Percentiles rank a stretch among this genome's conserved stretches.
These are phyloP conservation scores for Luidia sarsii DNA, from an alignment of 53 echinoderm and acorn worm species.

Conservation along the genomic window DNA sequence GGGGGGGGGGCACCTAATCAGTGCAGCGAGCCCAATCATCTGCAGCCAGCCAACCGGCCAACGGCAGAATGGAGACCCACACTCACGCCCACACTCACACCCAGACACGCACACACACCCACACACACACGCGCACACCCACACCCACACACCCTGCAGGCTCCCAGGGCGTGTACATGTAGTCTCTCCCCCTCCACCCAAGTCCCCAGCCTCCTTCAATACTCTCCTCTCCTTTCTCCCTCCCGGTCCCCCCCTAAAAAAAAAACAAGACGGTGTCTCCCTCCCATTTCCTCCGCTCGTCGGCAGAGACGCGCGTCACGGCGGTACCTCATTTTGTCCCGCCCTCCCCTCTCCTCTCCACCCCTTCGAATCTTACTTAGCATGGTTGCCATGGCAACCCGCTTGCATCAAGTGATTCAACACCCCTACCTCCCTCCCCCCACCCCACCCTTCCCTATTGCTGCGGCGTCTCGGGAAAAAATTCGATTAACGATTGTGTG, in stretches of 20 bases:
- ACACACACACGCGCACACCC: too few relatives aligned
- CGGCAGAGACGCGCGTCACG: too few relatives aligned
- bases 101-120: too few relatives aligned
- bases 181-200: too few relatives aligned
- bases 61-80: constrained; percentile 20
- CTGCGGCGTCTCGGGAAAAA: constrained; percentile 34
- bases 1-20: too few relatives aligned
- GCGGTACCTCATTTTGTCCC: background rate
- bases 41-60: constrained; percentile 4
- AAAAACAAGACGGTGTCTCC: too few relatives aligned
- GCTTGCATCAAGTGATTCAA: constrained; percentile 48
- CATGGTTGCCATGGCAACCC: constrained; percentile 60
- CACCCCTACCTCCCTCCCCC: too few relatives aligned
- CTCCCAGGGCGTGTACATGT: too few relatives aligned
- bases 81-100: constrained; percentile 14
- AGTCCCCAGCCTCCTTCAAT: too few relatives aligned
- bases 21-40: constrained; percentile 29
- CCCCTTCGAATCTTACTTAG: constrained; percentile 20
- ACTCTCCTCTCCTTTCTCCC: background rate
- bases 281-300: too few relatives aligned
- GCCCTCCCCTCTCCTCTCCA: background rate
- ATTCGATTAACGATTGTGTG: constrained; percentile 54
- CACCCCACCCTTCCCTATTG: background rate
- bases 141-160: too few relatives aligned
- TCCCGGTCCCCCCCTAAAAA: background rate